These are phyloP conservation scores for Panagrolaimus sp. DNA, from an alignment of 1,140 invertebrate species.

Conservation along the genomic window DNA sequence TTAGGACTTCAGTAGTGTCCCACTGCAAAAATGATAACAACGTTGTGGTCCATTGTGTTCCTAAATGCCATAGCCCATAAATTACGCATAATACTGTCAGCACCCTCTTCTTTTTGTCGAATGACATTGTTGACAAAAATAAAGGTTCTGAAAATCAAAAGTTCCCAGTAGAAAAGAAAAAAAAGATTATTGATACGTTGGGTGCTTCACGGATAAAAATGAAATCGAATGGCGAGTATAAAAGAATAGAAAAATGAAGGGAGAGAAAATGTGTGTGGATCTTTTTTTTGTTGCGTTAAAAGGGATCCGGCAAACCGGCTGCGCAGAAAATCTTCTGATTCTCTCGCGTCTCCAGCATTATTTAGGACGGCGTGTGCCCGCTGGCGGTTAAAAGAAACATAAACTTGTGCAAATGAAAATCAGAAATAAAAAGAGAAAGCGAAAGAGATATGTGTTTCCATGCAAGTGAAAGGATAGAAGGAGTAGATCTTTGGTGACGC, in stretches of 20 bases:
- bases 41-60: conserved; percentile 59
- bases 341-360: background rate
- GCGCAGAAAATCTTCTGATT: background rate
- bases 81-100: conserved; percentile 53
- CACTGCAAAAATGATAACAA: conserved; percentile 57
- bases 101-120: conserved; percentile 53
- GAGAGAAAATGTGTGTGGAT: too few species aligned
- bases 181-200: background rate
- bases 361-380: conserved; percentile 12
- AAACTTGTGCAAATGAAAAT: too few species aligned
- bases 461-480: too few species aligned
- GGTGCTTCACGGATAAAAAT: too few species aligned
- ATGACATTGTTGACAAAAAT: background rate
- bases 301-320: conserved; percentile 15
- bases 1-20: conserved; percentile 56
- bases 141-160: conserved; percentile 11
- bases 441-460: too few species aligned
- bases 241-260: too few species aligned
- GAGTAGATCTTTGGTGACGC: too few species aligned
- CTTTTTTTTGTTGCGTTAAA: too few species aligned
- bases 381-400: background rate
- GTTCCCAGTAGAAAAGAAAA: background rate
- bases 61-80: conserved; percentile 58
- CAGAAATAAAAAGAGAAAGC: too few species aligned
- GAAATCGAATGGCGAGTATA: too few species aligned